These are phyloP conservation scores for Propithecus deckenii DNA, from an alignment of 2,797 vertebrate species.

Conservation along the genomic window DNA sequence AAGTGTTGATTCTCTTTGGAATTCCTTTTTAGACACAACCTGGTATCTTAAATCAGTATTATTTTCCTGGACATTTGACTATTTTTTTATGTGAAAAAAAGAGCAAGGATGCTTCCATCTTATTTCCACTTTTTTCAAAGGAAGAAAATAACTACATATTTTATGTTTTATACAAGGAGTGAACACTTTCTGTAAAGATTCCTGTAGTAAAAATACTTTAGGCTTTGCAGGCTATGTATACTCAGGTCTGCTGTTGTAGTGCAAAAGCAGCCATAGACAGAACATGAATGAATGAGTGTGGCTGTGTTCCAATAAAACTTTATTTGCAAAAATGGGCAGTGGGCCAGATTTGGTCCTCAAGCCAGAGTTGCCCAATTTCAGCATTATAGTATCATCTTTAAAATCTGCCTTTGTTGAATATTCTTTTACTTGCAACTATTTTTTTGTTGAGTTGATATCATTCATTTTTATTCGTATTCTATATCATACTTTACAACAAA, in stretches of 20 bases:
- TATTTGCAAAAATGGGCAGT: conserved; percentile 17
- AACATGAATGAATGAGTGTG: background rate
- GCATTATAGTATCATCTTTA: background rate
- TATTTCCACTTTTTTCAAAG: background rate
- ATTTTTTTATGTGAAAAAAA: background rate
- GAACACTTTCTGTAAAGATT: background rate
- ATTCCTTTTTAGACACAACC: background rate
- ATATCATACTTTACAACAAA: background rate
- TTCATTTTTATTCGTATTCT: background rate
- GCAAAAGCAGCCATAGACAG: background rate
- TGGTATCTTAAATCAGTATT: background rate
- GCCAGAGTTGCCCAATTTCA: background rate
- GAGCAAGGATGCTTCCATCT: background rate
- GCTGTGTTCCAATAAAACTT: conserved; percentile 38
- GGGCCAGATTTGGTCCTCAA: background rate
- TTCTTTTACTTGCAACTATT: background rate
- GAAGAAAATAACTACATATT: background rate
- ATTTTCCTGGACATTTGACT: background rate
- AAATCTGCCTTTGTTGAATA: background rate
- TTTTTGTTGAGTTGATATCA: background rate
- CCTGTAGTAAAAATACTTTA: background rate
- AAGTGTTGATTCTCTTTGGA: background rate
- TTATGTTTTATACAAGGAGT: background rate
- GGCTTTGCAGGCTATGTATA: background rate
- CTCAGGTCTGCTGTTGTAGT: background rate